Percentiles rank a stretch among this genome's conserved stretches.
Conservation (phyloP, 2,113 vertebrate genomes). For the Tichodroma muraria region DNA sequence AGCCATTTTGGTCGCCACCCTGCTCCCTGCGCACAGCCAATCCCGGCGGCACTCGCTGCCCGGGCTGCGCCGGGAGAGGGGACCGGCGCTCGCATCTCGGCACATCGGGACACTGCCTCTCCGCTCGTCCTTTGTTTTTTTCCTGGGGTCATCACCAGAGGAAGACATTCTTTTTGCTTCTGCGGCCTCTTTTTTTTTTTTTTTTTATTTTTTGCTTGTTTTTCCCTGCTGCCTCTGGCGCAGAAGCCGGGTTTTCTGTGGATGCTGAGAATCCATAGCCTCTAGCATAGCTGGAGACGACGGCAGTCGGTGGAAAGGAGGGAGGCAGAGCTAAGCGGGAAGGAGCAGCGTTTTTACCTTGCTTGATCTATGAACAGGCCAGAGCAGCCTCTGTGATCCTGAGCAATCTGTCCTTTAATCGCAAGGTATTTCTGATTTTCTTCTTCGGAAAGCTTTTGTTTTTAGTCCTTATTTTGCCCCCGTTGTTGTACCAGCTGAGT, state of each 20-base stretch:
- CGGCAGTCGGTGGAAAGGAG: background rate
- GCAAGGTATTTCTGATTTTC: conserved; percentile 27
- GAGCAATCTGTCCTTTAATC: conserved; percentile 29
- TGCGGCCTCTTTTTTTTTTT: background rate
- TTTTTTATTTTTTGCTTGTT: background rate
- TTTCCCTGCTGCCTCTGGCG: background rate
- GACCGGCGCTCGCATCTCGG: conserved; percentile 38
- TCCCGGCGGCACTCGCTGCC: conserved; percentile 66
- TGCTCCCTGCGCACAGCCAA: conserved; percentile 82
- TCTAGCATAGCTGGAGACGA: conserved; percentile 16
- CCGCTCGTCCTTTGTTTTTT: background rate
- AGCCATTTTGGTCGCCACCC: conserved; percentile 99
- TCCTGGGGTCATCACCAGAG: background rate
- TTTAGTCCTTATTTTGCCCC: conserved; percentile 20
- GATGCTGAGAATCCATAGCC: conserved; percentile 29
- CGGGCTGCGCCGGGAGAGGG: conserved; percentile 53
- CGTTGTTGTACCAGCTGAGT: conserved; percentile 88
- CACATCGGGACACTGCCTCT: conserved; percentile 9
- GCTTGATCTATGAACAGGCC: conserved; percentile 30
- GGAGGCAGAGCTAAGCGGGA: conserved; percentile 34
- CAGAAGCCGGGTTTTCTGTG: conserved; percentile 13
- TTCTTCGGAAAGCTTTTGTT: conserved; percentile 44
- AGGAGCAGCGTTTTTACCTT: conserved; percentile 46
- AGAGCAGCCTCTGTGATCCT: conserved; percentile 12
- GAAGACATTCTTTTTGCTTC: background rate